phyloP scores from a whole-genome alignment of 2,888 invertebrate genomes.

The Drosophila anceps region DNA sequence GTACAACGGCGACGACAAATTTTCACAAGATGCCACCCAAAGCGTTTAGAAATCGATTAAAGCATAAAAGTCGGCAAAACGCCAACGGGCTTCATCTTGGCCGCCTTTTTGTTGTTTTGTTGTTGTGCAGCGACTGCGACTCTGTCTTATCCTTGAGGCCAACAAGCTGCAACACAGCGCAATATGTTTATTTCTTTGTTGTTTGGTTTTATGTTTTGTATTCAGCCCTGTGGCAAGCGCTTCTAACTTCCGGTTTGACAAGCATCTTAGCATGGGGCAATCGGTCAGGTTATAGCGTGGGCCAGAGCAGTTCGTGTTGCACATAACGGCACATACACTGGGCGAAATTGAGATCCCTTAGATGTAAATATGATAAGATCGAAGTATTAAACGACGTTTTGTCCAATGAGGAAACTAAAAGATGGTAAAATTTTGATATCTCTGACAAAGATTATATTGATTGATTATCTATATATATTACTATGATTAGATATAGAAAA shows the following conservation, averaged over 20 bases:
- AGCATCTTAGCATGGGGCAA: conserved; percentile 43
- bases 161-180: conserved; percentile 78
- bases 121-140: conserved; percentile 8
- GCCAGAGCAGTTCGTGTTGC: conserved; percentile 9
- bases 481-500: too few species aligned
- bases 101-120: conserved; percentile 38
- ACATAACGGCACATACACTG: conserved; percentile 30
- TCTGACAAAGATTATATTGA: too few species aligned
- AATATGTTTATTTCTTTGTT: conserved; percentile 42
- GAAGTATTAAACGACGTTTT: background rate
- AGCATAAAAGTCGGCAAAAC: conserved; percentile 66
- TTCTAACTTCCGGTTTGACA: conserved; percentile 69
- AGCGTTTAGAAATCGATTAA: conserved; percentile 81
- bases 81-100: conserved; percentile 45
- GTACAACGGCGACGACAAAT: conserved; percentile 75
- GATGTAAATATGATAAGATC: background rate
- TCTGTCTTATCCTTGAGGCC: conserved; percentile 68
- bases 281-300: conserved; percentile 11
- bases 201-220: conserved; percentile 5
- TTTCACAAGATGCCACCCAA: conserved; percentile 77
- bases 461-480: too few species aligned
- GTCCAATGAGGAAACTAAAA: background rate
- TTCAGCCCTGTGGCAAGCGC: conserved; percentile 41
- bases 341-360: background rate
- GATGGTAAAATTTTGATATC: too few species aligned